Evolutionary conservation across 2,797 vertebrate species (phyloP).

Genomic region (Clarias laeviceps): DNA sequence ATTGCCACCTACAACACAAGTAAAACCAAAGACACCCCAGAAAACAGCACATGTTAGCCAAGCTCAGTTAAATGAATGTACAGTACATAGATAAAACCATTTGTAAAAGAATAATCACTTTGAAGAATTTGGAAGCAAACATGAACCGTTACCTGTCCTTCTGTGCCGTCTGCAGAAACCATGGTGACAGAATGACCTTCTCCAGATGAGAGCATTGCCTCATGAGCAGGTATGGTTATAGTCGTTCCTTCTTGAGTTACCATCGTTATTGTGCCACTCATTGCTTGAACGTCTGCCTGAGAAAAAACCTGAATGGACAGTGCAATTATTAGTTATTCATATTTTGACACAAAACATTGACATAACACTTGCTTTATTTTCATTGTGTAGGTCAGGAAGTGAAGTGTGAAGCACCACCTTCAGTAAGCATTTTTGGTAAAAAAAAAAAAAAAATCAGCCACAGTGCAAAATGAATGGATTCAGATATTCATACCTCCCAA

Average conservation of each 20-base stretch:
- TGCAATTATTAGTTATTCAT: neutral
- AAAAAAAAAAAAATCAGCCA: too few relatives aligned
- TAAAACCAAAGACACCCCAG: slow-evolving; percentile 45
- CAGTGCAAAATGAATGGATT: too few relatives aligned
- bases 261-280: slow-evolving; percentile 97
- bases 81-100: neutral
- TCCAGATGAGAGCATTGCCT: slow-evolving; percentile 86
- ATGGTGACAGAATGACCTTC: slow-evolving; percentile 91
- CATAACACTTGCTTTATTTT: too few relatives aligned
- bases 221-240: slow-evolving; percentile 94
- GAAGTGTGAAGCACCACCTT: too few relatives aligned
- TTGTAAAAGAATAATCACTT: neutral
- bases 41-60: slow-evolving; percentile 4
- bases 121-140: neutral
- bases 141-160: slow-evolving; percentile 83
- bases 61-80: neutral
- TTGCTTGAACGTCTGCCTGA: slow-evolving; percentile 91
- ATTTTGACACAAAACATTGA: neutral
- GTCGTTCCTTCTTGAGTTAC: slow-evolving; percentile 98
- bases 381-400: too few relatives aligned
- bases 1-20: slow-evolving; percentile 88
- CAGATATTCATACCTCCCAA: too few relatives aligned
- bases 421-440: too few relatives aligned
- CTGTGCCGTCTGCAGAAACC: slow-evolving; percentile 91
- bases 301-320: slow-evolving; percentile 85